Base-by-base conservation (phyloP, 2,797 vertebrate genomes). In the Cebuella pygmaea region DNA sequence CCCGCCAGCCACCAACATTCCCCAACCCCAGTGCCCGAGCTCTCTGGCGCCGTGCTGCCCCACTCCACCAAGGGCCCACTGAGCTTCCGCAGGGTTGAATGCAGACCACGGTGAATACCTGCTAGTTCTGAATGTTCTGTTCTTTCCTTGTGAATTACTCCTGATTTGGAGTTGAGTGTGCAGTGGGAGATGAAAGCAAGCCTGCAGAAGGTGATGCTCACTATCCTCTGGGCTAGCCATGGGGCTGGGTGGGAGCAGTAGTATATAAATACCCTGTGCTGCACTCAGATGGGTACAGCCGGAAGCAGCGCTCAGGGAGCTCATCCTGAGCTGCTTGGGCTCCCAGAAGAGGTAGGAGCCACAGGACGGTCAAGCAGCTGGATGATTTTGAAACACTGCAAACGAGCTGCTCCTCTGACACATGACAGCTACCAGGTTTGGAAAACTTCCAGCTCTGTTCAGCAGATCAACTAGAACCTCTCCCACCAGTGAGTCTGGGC, bases 61-160 rank as follows among this genome's bases (percentile, higher is more conserved):
- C 3, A 5, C 20, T 50, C 33, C 2, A 0, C 0, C 3, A 4
- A 39, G 19, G 36, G 50, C 36, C 22, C 33, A 19, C 14, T 0
- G 5, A 11, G 15, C 41, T 17, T 44, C 55, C 48, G 7, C 15
- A 3, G 22, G 5, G 61, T 46, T 7, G 55, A 59, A 78, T 1
- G 2, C 26, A 24, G 24, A 1, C 33, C 7, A n/a, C 48, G 7
- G 0, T 0, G 44, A 81, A 33, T 4, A 70, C 33, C 41, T 19
- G 74, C 93, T 55, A 22, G 78, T 4, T 52, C 67, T 76, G 44
- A 48, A 15, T 6, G 44, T 6, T 20, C 64, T 17, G 2, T 27
- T 39, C n/a, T 36, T 82, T 44, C 81, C 95, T 59, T 27, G 46
- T 41, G 27, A 50, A 46, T 9, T 1, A 50, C 12, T 39, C 19